Conservation (phyloP, 1,140 invertebrate genomes). For the Bombus fervidus region DNA sequence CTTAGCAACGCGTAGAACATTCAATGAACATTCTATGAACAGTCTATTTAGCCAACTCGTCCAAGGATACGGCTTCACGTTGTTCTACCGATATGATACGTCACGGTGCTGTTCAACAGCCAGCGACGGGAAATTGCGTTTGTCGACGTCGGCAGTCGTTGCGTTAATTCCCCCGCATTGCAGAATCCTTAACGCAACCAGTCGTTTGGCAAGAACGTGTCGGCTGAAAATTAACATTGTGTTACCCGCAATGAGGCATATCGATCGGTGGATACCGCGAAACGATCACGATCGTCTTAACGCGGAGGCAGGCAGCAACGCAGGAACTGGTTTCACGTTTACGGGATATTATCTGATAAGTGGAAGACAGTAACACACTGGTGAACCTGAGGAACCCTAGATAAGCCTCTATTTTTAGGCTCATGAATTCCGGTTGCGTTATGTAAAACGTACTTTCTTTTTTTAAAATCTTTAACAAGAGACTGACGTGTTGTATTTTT, state of each 20-base stretch:
- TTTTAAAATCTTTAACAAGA: too few species aligned
- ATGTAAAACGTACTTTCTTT: neutral
- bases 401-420: slow-evolving; percentile 12
- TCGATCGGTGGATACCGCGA: neutral
- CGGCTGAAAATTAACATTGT: neutral
- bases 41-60: neutral
- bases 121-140: neutral
- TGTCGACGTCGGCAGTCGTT: slow-evolving; percentile 2
- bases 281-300: neutral
- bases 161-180: slow-evolving; percentile 30
- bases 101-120: neutral
- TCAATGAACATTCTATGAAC: neutral
- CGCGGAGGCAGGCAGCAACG: neutral
- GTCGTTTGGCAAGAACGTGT: slow-evolving; percentile 4
- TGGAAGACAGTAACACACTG: neutral
- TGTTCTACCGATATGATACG: neutral
- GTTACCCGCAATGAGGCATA: neutral
- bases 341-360: slow-evolving; percentile 1
- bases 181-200: slow-evolving; percentile 1
- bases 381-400: neutral
- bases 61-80: neutral
- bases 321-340: slow-evolving; percentile 4
- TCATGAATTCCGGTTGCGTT: neutral
- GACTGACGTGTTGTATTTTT: neutral
- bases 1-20: neutral